Evolutionary conservation across 2,113 vertebrate species (phyloP).

Genomic region (Trichomycterus rosablanca): DNA sequence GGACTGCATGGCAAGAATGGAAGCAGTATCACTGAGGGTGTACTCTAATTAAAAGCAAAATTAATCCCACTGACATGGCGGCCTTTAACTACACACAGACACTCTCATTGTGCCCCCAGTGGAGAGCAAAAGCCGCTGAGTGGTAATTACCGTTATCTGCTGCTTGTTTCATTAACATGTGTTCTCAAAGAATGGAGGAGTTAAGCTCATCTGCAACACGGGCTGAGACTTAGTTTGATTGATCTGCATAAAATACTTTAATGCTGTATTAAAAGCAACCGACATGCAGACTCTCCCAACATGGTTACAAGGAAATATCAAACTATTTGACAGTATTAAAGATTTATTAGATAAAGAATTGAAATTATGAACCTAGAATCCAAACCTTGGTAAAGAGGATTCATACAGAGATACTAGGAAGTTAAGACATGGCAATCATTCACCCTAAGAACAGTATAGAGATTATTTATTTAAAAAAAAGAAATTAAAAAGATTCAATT

Average conservation of each 20-base stretch:
- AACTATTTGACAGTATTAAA: constrained; percentile 30
- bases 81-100: constrained; percentile 53
- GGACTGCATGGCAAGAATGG: constrained; percentile 22
- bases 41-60: constrained; percentile 68
- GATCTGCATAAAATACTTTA: constrained; percentile 49
- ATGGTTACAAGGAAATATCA: constrained; percentile 29
- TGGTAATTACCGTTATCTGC: constrained; percentile 75
- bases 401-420: too few relatives aligned
- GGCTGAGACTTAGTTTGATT: constrained; percentile 60
- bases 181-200: constrained; percentile 67
- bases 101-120: constrained; percentile 35
- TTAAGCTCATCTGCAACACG: constrained; percentile 54
- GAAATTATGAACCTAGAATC: neutral
- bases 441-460: too few relatives aligned
- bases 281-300: constrained; percentile 13
- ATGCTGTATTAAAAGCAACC: constrained; percentile 17
- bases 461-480: too few relatives aligned
- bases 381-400: too few relatives aligned
- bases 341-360: constrained; percentile 13
- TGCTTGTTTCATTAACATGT: constrained; percentile 70
- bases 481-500: too few relatives aligned
- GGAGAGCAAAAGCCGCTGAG: constrained; percentile 57
- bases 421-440: too few relatives aligned
- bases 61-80: constrained; percentile 60
- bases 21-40: constrained; percentile 53